Percentiles rank a stretch among this genome's conserved stretches.
Conservation (phyloP, 2,888 invertebrate species). For the Mythimna pallens region DNA sequence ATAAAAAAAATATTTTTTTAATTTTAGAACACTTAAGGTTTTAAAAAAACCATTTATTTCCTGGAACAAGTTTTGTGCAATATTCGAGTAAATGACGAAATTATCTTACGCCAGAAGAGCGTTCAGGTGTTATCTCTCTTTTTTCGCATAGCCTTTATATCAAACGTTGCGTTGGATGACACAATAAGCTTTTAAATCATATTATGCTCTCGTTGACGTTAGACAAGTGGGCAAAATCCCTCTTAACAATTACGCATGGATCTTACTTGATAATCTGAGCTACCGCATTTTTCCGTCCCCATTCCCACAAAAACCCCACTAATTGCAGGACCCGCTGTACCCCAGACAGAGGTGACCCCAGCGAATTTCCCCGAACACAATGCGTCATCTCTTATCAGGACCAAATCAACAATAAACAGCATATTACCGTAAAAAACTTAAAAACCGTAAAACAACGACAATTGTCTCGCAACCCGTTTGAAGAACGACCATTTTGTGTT, state of each 20-base stretch:
- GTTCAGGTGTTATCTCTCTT: too few relatives aligned
- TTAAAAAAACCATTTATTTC: too few relatives aligned
- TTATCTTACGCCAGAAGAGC: too few relatives aligned
- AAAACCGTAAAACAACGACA: conserved; percentile 61
- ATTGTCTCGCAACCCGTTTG: conserved; percentile 64
- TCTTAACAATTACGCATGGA: not conserved
- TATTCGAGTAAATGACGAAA: too few relatives aligned
- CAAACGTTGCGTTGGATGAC: too few relatives aligned
- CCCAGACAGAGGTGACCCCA: conserved; percentile 49
- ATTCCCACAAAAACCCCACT: conserved; percentile 50
- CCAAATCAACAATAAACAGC: conserved; percentile 61
- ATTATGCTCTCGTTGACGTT: too few relatives aligned
- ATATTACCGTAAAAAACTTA: conserved; percentile 64
- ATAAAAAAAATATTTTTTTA: too few relatives aligned
- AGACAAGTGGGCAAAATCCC: too few relatives aligned
- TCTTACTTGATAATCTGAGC: conserved; percentile 23
- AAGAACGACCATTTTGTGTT: conserved; percentile 57
- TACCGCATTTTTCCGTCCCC: conserved; percentile 20
- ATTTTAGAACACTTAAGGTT: too few relatives aligned
- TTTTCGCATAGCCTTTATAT: too few relatives aligned
- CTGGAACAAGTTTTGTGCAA: too few relatives aligned
- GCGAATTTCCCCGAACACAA: conserved; percentile 61
- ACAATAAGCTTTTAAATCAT: too few relatives aligned
- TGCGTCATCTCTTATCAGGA: conserved; percentile 52
- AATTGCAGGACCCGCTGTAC: conserved; percentile 53